Evolutionary conservation across 2,113 vertebrate species (phyloP).

Genomic region (Thalassoma bifasciatum): DNA sequence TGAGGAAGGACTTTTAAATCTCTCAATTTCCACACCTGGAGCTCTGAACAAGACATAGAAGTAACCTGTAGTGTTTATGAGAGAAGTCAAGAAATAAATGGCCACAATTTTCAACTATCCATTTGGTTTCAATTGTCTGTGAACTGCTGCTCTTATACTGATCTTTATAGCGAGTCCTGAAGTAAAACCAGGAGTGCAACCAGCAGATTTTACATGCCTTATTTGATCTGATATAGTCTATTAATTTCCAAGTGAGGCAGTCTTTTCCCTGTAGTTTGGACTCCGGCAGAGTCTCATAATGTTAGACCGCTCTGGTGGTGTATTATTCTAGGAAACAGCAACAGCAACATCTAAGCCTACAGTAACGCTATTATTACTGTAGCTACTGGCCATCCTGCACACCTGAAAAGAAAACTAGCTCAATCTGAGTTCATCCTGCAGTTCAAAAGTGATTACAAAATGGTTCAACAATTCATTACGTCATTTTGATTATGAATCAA

Average conservation of each 20-base stretch:
- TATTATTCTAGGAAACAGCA: conserved; percentile 9
- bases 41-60: conserved; percentile 38
- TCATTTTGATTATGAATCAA: conserved; percentile 21
- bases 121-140: conserved; percentile 68
- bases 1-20: not conserved
- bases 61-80: conserved; percentile 50
- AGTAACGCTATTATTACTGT: not conserved
- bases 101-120: conserved; percentile 21
- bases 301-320: not conserved
- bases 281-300: conserved; percentile 14
- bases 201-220: conserved; percentile 25
- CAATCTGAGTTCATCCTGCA: not conserved
- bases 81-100: conserved; percentile 41
- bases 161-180: conserved; percentile 60
- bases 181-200: conserved; percentile 49
- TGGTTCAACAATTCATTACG: not conserved
- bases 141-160: conserved; percentile 53
- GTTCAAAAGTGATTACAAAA: not conserved
- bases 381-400: conserved; percentile 5
- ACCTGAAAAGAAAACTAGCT: not conserved
- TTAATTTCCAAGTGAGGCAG: conserved; percentile 36
- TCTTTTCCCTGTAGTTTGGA: conserved; percentile 22
- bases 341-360: conserved; percentile 7
- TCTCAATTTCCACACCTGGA: conserved; percentile 48
- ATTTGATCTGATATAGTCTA: conserved; percentile 46